Evolutionary conservation across 2,888 invertebrate species (phyloP).

Genomic region (Thereva unica): DNA sequence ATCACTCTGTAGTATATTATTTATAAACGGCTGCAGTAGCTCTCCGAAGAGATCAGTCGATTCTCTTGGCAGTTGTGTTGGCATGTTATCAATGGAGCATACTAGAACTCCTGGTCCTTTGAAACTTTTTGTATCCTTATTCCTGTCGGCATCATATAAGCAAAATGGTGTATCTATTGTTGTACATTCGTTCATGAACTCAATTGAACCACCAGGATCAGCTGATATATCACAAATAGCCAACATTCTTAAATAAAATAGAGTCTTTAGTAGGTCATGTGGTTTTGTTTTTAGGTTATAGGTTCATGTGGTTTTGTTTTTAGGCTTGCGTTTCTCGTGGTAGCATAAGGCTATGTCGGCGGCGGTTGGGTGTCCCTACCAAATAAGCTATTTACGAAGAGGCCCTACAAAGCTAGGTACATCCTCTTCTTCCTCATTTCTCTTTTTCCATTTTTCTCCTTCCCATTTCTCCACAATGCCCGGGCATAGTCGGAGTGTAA

Average conservation of each 20-base stretch:
- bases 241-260: conserved; percentile 70
- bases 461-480: too few species aligned
- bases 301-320: too few species aligned
- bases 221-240: conserved; percentile 98
- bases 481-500: too few species aligned
- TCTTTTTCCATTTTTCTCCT: too few species aligned
- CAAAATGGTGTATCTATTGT: conserved; percentile 99
- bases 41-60: conserved; percentile 98
- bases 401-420: too few species aligned
- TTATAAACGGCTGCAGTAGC: conserved; percentile 82
- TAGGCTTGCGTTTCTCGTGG: too few species aligned
- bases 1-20: conserved; percentile 86
- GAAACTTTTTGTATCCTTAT: conserved; percentile 95
- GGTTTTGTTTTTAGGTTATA: too few species aligned
- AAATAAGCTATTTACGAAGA: too few species aligned
- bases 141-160: conserved; percentile 97
- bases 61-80: conserved; percentile 96
- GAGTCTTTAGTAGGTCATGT: too few species aligned
- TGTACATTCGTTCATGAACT: conserved; percentile 99
- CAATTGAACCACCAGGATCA: conserved; percentile 97
- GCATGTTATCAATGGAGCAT: conserved; percentile 99
- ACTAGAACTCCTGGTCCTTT: conserved; percentile 96
- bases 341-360: too few species aligned
- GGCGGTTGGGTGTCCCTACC: too few species aligned
- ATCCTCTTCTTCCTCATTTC: too few species aligned